Conservation (phyloP, 2,888 invertebrate species). For the Hirtodrosophila cameraria region DNA sequence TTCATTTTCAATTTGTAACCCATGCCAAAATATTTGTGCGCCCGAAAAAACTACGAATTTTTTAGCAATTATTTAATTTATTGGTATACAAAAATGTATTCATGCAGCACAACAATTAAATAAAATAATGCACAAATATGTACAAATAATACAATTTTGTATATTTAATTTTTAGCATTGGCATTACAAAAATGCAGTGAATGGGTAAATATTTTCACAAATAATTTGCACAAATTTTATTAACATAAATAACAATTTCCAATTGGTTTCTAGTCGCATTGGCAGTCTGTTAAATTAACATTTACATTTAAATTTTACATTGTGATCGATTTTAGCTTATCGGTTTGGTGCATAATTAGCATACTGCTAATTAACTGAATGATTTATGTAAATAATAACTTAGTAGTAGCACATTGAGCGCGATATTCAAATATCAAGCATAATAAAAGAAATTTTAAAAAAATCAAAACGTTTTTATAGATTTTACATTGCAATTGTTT, state of each 20-base stretch:
- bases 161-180: background rate
- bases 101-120: background rate
- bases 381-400: too few species aligned
- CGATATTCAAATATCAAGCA: too few species aligned
- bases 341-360: too few species aligned
- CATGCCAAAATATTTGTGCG: conserved; percentile 4
- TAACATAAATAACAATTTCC: background rate
- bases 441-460: too few species aligned
- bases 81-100: conserved; percentile 10
- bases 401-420: too few species aligned
- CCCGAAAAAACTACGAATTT: conserved; percentile 13
- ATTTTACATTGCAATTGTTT: too few species aligned
- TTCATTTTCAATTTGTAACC: background rate
- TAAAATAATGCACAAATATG: conserved; percentile 7
- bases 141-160: conserved; percentile 12
- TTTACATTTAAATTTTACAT: too few species aligned
- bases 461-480: too few species aligned
- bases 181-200: conserved; percentile 10
- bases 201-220: conserved; percentile 6
- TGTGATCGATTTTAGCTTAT: too few species aligned
- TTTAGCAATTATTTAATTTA: conserved; percentile 12
- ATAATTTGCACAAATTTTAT: conserved; percentile 11
- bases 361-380: too few species aligned
- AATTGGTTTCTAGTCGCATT: too few species aligned
- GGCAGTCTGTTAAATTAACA: too few species aligned